Evolutionary conservation across 2,888 invertebrate species (phyloP).

Genomic region (Clitarchus hookeri): DNA sequence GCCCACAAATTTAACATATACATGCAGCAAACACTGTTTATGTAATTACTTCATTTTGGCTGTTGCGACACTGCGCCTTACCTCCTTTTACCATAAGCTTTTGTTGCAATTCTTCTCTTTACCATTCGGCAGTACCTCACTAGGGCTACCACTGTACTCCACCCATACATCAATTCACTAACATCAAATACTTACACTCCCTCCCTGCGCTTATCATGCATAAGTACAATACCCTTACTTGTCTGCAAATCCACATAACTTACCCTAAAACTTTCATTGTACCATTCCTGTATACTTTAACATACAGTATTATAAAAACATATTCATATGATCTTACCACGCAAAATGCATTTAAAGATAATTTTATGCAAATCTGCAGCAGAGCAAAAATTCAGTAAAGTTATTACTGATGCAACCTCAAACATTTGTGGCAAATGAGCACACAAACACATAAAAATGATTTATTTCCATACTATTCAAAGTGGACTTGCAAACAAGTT

Average conservation of each 20-base stretch:
- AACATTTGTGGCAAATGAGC: too few species aligned
- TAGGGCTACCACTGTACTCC: conserved; percentile 26
- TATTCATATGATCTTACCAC: too few species aligned
- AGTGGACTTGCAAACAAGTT: background rate
- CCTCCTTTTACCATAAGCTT: conserved; percentile 35
- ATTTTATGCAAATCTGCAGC: too few species aligned
- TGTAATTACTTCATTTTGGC: conserved; percentile 29
- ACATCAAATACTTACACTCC: conserved; percentile 21
- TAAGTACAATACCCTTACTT: background rate
- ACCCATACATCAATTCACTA: conserved; percentile 19
- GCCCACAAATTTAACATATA: conserved; percentile 30
- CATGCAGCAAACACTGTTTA: conserved; percentile 36
- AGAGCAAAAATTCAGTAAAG: too few species aligned
- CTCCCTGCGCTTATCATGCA: background rate
- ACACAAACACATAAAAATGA: too few species aligned
- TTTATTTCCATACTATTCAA: background rate
- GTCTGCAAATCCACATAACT: background rate
- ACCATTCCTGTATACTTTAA: too few species aligned
- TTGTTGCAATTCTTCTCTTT: conserved; percentile 31
- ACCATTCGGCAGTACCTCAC: conserved; percentile 29
- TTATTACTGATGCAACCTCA: too few species aligned
- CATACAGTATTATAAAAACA: too few species aligned
- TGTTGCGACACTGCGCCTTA: conserved; percentile 36
- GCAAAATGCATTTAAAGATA: too few species aligned
- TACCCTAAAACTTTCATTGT: too few species aligned